phyloP scores from a whole-genome alignment of 64 coral and sea anemone species.

The Cladopsammia gracilis region DNA sequence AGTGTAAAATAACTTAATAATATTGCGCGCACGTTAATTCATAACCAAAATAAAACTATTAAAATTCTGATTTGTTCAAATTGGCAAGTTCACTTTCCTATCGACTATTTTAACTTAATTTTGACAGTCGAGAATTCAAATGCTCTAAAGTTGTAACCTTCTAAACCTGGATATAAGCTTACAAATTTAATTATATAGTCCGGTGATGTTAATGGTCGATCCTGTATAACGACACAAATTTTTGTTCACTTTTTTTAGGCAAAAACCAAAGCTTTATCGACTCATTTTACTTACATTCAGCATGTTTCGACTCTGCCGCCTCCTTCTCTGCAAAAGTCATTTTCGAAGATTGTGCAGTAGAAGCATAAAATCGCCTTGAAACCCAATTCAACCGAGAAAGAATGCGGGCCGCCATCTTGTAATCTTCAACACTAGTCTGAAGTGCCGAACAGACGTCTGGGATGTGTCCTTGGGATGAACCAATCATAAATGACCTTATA shows the following conservation, averaged over 20 bases:
- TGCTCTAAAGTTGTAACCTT: too few species aligned
- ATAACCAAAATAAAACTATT: too few species aligned
- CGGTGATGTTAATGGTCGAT: background rate
- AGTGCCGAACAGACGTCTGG: constrained; percentile 26
- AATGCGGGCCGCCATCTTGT: constrained; percentile 88
- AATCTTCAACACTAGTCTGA: background rate
- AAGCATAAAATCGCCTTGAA: constrained; percentile 82
- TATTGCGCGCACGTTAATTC: too few species aligned
- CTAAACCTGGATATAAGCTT: too few species aligned
- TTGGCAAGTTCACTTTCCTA: too few species aligned
- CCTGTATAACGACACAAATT: background rate
- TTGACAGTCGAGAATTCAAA: too few species aligned
- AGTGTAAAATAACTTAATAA: too few species aligned
- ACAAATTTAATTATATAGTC: too few species aligned
- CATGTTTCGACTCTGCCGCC: constrained; percentile 88
- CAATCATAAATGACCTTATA: constrained; percentile 1
- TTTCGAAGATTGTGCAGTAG: constrained; percentile 21
- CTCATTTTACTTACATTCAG: constrained; percentile 76
- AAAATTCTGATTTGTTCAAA: too few species aligned
- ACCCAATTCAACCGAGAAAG: constrained; percentile 59
- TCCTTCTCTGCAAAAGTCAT: constrained; percentile 61
- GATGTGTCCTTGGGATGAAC: background rate
- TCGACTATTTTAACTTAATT: too few species aligned
- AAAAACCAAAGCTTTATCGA: background rate
- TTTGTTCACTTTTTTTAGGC: background rate